A percentile compares a stretch with the other conserved stretches of the same genome.
These are phyloP conservation scores for Agonopterix alstromeriana DNA, from an alignment of 2,888 invertebrate species.

Conservation along the genomic window DNA sequence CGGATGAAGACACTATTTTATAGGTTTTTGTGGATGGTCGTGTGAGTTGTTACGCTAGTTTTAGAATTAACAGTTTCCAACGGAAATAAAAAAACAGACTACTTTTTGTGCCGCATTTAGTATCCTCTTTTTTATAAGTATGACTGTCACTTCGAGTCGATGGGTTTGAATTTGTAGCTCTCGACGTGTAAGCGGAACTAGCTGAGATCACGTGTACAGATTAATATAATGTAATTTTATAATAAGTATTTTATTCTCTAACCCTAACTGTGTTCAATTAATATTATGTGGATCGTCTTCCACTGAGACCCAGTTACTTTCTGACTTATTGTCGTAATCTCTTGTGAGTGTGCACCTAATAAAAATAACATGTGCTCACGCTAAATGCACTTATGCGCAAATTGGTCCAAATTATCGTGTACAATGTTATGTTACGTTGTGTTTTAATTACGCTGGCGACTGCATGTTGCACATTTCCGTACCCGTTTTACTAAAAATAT, in stretches of 20 bases:
- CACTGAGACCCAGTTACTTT: background rate
- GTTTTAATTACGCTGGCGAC: no score
- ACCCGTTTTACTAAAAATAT: no score
- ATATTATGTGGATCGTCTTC: conserved; percentile 7
- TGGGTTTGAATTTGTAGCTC: background rate
- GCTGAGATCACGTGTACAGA: conserved; percentile 17
- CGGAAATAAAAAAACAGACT: conserved; percentile 35
- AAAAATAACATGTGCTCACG: no score
- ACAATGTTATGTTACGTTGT: no score
- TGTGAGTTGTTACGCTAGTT: conserved; percentile 44
- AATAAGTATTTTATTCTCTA: conserved; percentile 14
- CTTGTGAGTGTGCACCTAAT: no score
- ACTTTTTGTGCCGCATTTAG: conserved; percentile 9
- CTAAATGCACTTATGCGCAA: no score
- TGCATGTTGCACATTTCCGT: no score
- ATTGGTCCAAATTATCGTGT: no score
- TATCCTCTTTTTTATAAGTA: background rate
- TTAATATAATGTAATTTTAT: conserved; percentile 12
- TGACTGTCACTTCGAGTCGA: background rate
- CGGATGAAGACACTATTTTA: background rate
- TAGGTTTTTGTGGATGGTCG: conserved; percentile 5
- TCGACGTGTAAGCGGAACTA: conserved; percentile 11
- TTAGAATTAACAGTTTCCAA: conserved; percentile 47
- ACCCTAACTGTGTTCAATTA: conserved; percentile 23
- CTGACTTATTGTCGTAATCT: no score